Percentiles rank a stretch among this genome's conserved stretches.
phyloP scores from a whole-genome alignment of 2,797 vertebrate genomes.

The Acanthurus leucopareius region DNA sequence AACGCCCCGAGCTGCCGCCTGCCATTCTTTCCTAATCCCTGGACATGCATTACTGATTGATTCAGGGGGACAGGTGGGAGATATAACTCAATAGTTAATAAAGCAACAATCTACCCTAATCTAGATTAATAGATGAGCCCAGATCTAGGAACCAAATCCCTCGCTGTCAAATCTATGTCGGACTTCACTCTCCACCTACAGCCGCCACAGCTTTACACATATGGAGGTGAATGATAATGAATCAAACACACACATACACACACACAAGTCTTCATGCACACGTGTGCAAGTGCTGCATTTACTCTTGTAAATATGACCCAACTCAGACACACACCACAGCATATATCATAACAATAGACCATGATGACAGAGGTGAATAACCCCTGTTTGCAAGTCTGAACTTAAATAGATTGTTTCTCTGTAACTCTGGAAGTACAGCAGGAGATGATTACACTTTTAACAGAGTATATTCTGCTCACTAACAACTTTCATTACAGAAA shows the following conservation, averaged over 20 bases:
- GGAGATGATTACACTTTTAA: constrained; percentile 38
- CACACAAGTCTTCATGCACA: constrained; percentile 1
- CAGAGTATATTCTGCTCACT: constrained; percentile 28
- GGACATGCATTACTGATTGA: constrained; percentile 86
- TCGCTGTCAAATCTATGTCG: constrained; percentile 49
- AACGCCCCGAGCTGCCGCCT: constrained; percentile 74
- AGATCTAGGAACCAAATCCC: constrained; percentile 82
- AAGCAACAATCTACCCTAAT: constrained; percentile 86
- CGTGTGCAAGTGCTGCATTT: constrained; percentile 34
- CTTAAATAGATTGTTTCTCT: constrained; percentile 48
- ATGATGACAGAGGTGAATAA: constrained; percentile 57
- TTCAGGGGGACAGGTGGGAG: constrained; percentile 84
- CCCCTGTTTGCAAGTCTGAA: constrained; percentile 48
- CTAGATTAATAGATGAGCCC: constrained; percentile 85
- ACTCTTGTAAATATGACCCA: constrained; percentile 36
- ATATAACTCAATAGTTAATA: constrained; percentile 87
- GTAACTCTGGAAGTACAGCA: constrained; percentile 26
- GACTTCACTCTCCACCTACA: constrained; percentile 52
- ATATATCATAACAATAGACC: constrained; percentile 19
- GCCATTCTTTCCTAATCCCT: constrained; percentile 83
- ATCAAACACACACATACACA: constrained; percentile 1
- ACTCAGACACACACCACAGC: constrained; percentile 15
- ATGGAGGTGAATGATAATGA: constrained; percentile 56
- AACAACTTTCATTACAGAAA: constrained; percentile 37
- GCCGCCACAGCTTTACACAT: constrained; percentile 48